phyloP scores from a whole-genome alignment of 2,113 vertebrate genomes.

The Neopipo cinnamomea region DNA sequence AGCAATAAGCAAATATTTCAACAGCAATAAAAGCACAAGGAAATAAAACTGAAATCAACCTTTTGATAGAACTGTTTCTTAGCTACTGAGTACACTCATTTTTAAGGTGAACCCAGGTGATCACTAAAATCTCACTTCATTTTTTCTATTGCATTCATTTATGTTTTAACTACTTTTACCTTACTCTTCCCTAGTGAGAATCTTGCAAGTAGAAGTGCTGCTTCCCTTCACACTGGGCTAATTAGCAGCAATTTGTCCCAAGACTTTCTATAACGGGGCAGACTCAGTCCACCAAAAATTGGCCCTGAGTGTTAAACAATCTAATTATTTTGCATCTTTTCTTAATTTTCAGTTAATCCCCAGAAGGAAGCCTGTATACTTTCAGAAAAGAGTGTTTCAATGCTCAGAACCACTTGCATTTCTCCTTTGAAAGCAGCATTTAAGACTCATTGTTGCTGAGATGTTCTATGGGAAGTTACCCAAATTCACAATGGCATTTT shows the following conservation, averaged over 20 bases:
- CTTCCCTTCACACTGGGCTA: neutral
- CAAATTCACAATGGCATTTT: neutral
- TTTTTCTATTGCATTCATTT: neutral
- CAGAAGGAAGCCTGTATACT: neutral
- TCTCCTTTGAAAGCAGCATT: neutral
- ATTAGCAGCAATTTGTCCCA: neutral
- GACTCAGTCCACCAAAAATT: neutral
- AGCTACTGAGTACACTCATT: neutral
- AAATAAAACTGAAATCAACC: neutral
- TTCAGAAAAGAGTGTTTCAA: neutral
- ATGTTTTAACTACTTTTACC: neutral
- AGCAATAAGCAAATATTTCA: neutral
- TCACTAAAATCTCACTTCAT: no score
- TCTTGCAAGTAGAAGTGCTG: neutral
- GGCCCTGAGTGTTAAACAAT: accelerated
- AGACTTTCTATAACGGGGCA: neutral
- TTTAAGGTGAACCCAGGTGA: accelerated
- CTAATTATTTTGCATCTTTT: neutral
- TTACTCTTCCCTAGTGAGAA: neutral
- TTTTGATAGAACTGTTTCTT: neutral
- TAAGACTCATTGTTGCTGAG: no score
- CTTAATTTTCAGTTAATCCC: neutral
- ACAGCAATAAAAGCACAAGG: neutral
- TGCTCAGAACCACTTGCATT: neutral
- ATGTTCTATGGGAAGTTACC: neutral